Evolutionary conservation across 2,888 invertebrate genomes (phyloP).

Genomic region (Fissipunctia ypsillon): DNA sequence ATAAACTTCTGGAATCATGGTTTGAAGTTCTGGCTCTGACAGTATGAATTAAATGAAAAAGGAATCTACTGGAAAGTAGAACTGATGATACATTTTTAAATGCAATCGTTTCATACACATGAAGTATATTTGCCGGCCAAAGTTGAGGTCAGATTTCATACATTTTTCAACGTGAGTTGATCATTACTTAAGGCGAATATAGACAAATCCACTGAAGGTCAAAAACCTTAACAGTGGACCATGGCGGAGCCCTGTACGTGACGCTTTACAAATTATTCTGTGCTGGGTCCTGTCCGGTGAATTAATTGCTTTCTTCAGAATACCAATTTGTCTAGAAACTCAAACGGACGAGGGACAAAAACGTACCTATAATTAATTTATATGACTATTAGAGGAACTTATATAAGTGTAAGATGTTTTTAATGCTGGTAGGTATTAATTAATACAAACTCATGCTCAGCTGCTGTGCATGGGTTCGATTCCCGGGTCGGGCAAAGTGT

Average conservation of each 20-base stretch:
- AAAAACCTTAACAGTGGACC: neutral
- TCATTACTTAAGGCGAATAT: neutral
- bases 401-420: neutral
- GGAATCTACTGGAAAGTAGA: neutral
- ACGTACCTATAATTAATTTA: slow-evolving; percentile 46
- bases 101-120: neutral
- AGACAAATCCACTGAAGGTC: neutral
- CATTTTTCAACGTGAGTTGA: neutral
- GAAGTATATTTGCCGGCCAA: neutral
- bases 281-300: slow-evolving; percentile 25
- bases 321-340: slow-evolving; percentile 56
- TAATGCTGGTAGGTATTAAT: neutral
- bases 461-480: too few species aligned
- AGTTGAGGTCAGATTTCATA: too few species aligned
- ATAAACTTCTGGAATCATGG: neutral
- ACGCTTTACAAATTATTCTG: slow-evolving; percentile 63
- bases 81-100: too few species aligned
- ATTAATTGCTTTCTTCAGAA: slow-evolving; percentile 59
- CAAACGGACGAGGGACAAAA: slow-evolving; percentile 50
- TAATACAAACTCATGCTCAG: too few species aligned
- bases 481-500: too few species aligned
- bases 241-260: slow-evolving; percentile 42
- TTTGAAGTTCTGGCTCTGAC: neutral
- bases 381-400: slow-evolving; percentile 5
- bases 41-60: neutral